A percentile compares a stretch with the other conserved stretches of the same genome.
These are phyloP conservation scores for Campoletis raptor DNA, from an alignment of 2,888 invertebrate species.

Conservation along the genomic window DNA sequence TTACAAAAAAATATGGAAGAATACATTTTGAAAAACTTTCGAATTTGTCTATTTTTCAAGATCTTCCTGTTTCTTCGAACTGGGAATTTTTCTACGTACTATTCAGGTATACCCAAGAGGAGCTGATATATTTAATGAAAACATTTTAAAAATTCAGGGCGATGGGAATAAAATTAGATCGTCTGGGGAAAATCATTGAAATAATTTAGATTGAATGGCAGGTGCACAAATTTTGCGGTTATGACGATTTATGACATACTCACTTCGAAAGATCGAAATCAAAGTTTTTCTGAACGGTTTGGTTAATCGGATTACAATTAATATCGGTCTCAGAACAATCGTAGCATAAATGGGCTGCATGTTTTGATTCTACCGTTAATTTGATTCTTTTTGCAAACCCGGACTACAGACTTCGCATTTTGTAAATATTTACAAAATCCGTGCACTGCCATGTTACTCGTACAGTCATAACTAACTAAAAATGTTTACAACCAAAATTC, in stretches of 20 bases:
- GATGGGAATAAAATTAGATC: not conserved
- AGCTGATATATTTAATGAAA: not conserved
- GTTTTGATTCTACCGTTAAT: not conserved
- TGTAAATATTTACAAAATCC: not conserved
- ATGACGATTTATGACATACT: not conserved
- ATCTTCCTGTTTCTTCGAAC: not conserved
- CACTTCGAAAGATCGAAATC: not conserved
- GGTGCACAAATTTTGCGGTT: not conserved
- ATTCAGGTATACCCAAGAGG: not conserved
- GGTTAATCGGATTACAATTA: not conserved
- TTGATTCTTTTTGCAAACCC: not conserved
- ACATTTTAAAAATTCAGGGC: not conserved
- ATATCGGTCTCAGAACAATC: not conserved
- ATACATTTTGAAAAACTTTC: not conserved
- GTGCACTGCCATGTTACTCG: not conserved
- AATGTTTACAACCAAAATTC: not conserved
- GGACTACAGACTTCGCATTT: not conserved
- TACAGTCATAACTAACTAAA: not conserved
- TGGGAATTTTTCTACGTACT: not conserved
- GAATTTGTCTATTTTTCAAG: not conserved
- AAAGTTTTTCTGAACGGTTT: not conserved
- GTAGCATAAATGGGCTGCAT: not conserved
- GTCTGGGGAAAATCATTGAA: not conserved
- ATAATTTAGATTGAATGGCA: not conserved
- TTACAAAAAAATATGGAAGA: not conserved